Evolutionary conservation across 2,797 vertebrate genomes (phyloP).

Genomic region (Sparidentex hasta): DNA sequence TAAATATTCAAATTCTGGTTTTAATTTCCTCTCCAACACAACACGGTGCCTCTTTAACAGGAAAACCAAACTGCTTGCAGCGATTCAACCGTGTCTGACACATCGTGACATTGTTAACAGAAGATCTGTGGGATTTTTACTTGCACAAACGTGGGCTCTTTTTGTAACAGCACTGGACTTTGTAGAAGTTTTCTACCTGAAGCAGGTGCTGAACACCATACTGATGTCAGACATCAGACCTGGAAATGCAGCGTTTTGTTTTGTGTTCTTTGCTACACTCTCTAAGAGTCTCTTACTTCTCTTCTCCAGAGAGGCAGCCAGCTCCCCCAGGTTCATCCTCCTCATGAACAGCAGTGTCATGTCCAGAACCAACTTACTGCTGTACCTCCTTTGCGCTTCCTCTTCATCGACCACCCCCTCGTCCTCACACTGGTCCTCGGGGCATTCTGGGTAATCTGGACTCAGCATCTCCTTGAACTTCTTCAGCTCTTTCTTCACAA

Average conservation of each 20-base stretch:
- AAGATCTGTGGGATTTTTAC: too few species aligned
- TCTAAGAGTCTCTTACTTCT: slow-evolving; percentile 27
- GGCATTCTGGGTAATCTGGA: background rate
- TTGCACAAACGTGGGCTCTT: too few species aligned
- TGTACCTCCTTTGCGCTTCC: slow-evolving; percentile 2
- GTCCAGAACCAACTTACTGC: slow-evolving; percentile 32
- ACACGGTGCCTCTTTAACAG: too few species aligned
- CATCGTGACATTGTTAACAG: too few species aligned
- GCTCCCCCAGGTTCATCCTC: background rate
- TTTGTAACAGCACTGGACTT: background rate
- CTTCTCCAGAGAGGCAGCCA: slow-evolving; percentile 42
- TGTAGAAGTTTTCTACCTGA: background rate
- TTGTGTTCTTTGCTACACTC: too few species aligned
- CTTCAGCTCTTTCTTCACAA: slow-evolving; percentile 16
- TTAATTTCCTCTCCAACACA: too few species aligned
- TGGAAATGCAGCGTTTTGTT: too few species aligned
- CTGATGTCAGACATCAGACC: too few species aligned
- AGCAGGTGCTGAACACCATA: background rate
- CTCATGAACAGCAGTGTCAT: slow-evolving; percentile 39
- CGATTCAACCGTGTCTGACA: too few species aligned
- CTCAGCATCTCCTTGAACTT: background rate
- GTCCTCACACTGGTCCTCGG: background rate
- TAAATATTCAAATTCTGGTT: too few species aligned
- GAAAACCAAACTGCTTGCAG: too few species aligned
- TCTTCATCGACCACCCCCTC: background rate